Percentiles rank a stretch among this genome's conserved stretches.
phyloP scores from a whole-genome alignment of 2,888 invertebrate genomes.

The Craniophora ligustri region DNA sequence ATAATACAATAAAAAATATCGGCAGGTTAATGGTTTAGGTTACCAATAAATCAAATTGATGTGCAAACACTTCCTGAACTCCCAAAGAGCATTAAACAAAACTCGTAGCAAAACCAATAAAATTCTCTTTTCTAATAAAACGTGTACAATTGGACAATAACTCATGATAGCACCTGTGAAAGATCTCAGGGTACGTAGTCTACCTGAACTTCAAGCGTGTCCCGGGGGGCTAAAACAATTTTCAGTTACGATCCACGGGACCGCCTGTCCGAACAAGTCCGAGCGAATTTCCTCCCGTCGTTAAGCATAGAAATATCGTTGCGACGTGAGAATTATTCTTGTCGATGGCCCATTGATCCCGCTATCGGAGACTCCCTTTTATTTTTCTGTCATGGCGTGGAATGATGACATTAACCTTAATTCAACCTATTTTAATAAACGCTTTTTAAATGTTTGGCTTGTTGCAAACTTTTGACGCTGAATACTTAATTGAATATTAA shows the following conservation, averaged over 20 bases:
- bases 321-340: slow-evolving; percentile 70
- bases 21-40: background rate
- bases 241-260: slow-evolving; percentile 74
- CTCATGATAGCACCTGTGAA: slow-evolving; percentile 78
- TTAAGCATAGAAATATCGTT: slow-evolving; percentile 78
- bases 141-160: slow-evolving; percentile 74
- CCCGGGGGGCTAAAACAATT: slow-evolving; percentile 78
- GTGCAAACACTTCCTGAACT: slow-evolving; percentile 14
- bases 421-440: slow-evolving; percentile 32
- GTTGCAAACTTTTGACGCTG: too few species aligned
- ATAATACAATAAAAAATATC: too few species aligned
- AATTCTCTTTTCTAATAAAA: slow-evolving; percentile 71
- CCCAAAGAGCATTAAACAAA: slow-evolving; percentile 31
- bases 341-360: slow-evolving; percentile 43
- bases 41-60: slow-evolving; percentile 4
- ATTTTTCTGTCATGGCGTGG: slow-evolving; percentile 50
- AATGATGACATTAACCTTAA: slow-evolving; percentile 49
- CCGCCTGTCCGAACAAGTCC: slow-evolving; percentile 63
- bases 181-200: slow-evolving; percentile 68
- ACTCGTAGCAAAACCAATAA: slow-evolving; percentile 46
- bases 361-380: slow-evolving; percentile 45
- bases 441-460: background rate
- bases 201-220: slow-evolving; percentile 62
- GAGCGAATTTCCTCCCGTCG: slow-evolving; percentile 72
- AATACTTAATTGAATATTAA: too few species aligned